Base-by-base conservation (phyloP, 2,888 invertebrate genomes). In the Amorpha juglandis region DNA sequence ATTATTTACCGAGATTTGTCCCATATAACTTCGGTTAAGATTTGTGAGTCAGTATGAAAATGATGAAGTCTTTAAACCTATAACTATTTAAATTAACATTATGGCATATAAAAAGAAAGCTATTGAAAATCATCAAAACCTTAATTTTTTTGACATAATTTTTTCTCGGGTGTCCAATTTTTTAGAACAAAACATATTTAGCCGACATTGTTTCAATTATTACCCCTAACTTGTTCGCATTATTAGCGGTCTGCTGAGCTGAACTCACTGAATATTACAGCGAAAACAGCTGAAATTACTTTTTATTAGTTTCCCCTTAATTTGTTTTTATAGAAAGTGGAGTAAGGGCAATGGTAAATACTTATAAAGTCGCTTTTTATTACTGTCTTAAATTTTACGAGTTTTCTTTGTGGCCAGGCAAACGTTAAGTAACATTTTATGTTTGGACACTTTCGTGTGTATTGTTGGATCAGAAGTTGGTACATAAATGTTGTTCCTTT, bases 281-380 rank as follows among this genome's bases (percentile, higher is more conserved):
- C 62, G 64, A 68, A 48, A 63, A 50, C 48, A 63, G 27, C 50
- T 52, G 45, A 64, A 42, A 42, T 42, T 50, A 64, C 21, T 50
- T 77, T 77, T 80, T 80, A 80, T 77, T 74, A 75, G 78, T 70
- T 79, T 81, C 74, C 63, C 70, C 74, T 68, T 71, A 77, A 82
- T 81, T 81, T 78, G 77, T 75, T 82, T 82, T 74, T 74, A 70
- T 73, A 69, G 72, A 65, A 70, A 75, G 77, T 77, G 71, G 75
- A 74, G 73, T 67, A 73, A 68, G 70, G 70, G 55, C 73, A 72
- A 73, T 75, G 71, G 69, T 76, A 79, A 79, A 78, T 79, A 78
- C 78, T 82, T 82, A 82, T 78, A 76, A 77, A 83, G 77, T 81
- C 77, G 69, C 75, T 73, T 83, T 88, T 88, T 86, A 86, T 71